Conservation (phyloP, 2,113 vertebrate species). For the Saguinus midas region DNA sequence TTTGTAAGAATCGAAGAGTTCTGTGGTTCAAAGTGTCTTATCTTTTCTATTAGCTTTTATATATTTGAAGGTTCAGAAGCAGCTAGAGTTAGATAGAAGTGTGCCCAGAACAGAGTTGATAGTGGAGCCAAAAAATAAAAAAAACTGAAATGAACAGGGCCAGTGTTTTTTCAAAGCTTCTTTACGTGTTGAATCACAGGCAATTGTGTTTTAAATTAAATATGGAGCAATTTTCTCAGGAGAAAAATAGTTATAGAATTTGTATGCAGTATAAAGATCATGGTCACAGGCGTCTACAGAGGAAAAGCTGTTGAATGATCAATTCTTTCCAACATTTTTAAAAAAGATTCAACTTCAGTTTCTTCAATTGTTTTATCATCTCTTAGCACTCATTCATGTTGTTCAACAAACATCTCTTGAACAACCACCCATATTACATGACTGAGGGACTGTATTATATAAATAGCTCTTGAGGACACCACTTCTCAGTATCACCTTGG, state of each 20-base stretch:
- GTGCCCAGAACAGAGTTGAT: neutral
- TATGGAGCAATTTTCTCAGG: neutral
- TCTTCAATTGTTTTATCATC: neutral
- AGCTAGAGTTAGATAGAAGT: neutral
- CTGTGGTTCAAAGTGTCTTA: neutral
- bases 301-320: neutral
- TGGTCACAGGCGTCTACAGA: neutral
- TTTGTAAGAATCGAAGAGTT: neutral
- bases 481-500: neutral
- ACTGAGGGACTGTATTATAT: neutral
- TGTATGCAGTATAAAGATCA: neutral
- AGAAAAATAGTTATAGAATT: neutral
- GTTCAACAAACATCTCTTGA: neutral
- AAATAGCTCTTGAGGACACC: neutral
- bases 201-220: conserved; percentile 22
- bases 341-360: neutral
- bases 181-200: neutral
- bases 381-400: neutral
- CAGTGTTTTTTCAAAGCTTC: neutral
- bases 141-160: neutral
- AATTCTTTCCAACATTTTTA: neutral
- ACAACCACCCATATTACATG: neutral
- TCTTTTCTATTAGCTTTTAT: neutral
- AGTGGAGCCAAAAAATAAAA: neutral
- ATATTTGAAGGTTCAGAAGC: neutral